Conservation (phyloP, 1,140 invertebrate species). For the Kradibia gibbosae region DNA sequence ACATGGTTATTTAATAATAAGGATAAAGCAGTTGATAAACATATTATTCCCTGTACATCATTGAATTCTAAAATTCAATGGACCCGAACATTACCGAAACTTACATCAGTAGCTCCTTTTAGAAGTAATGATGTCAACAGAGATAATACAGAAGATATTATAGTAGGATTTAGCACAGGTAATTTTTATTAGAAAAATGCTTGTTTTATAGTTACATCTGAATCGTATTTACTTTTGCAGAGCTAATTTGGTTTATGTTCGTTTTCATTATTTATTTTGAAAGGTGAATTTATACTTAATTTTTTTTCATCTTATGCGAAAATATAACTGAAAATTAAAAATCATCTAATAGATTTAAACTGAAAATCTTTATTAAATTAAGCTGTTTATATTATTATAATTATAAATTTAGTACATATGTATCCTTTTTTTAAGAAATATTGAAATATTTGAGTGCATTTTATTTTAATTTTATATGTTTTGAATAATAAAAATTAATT, state of each 20-base stretch:
- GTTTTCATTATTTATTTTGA: slow-evolving; percentile 26
- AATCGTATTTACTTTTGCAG: slow-evolving; percentile 51
- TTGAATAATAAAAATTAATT: neutral
- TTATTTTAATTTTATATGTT: slow-evolving; percentile 51
- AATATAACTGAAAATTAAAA: slow-evolving; percentile 16
- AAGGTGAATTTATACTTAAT: slow-evolving; percentile 41
- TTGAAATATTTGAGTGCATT: neutral
- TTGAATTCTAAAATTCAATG: slow-evolving; percentile 81
- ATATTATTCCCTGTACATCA: slow-evolving; percentile 79
- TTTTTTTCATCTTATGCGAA: neutral
- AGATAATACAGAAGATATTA: slow-evolving; percentile 83
- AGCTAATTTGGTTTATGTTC: slow-evolving; percentile 51
- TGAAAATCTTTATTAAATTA: too few species aligned
- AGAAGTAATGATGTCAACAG: slow-evolving; percentile 81
- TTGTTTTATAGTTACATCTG: slow-evolving; percentile 42
- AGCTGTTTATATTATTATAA: too few species aligned
- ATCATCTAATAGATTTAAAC: neutral
- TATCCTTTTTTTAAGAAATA: neutral
- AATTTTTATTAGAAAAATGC: slow-evolving; percentile 46
- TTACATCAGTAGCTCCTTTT: slow-evolving; percentile 84
- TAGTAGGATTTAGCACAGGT: slow-evolving; percentile 88
- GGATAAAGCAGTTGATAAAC: slow-evolving; percentile 52
- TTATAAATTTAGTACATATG: neutral
- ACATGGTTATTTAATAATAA: slow-evolving; percentile 72
- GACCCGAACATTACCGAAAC: slow-evolving; percentile 81